Base-by-base conservation (phyloP, 2,797 vertebrate genomes). In the Gambelia wislizenii region DNA sequence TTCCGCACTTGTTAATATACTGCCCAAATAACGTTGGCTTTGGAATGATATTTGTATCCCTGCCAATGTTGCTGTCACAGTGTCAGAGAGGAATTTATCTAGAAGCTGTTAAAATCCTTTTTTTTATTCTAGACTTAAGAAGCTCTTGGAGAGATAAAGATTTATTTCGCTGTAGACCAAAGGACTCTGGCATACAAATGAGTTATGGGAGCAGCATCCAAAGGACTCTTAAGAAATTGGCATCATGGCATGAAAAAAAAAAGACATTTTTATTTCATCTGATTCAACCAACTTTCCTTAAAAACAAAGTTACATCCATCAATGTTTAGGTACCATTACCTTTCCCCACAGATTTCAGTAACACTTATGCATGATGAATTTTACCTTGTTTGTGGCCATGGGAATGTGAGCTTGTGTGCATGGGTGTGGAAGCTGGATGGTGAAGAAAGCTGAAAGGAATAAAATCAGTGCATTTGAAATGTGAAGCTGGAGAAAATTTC, bases 181-280 rank as follows among this genome's bases (percentile, higher is more conserved):
- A 47, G 20, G 42, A 64, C 20, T 20, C 22, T 42, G 27, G 36
- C 54, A 47, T 39, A 14, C 33, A 39, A 52, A 79, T 61, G 49
- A 52, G 42, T 25, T 27, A 42, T 54, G n/a, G 52, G 47, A 70
- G 27, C 44, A 5, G 0, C 13, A 49, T 86, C 70, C 78, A 85
- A 89, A 75, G 82, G 90, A 42, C 59, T 92, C 14, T 87, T 87
- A 36, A 87, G 82, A 76, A 92, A 91, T 84, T 33, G 89, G 5
- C 80, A 42, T 27, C 42, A 6, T 33, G 30, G 20, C 16, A n/a
- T 59, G 5, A 59, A 1, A 69, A 82, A 7, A 81, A 83, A 81
- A 3, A 14, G 42, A 44, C 39, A 14, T 25, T 30, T 74, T 91
- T 89, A n/a, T 89, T 87, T 92, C 76, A 87, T 3, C 25, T n/a